phyloP scores from a whole-genome alignment of 1,140 invertebrate genomes.

The Zeugodacus cucurbitae region DNA sequence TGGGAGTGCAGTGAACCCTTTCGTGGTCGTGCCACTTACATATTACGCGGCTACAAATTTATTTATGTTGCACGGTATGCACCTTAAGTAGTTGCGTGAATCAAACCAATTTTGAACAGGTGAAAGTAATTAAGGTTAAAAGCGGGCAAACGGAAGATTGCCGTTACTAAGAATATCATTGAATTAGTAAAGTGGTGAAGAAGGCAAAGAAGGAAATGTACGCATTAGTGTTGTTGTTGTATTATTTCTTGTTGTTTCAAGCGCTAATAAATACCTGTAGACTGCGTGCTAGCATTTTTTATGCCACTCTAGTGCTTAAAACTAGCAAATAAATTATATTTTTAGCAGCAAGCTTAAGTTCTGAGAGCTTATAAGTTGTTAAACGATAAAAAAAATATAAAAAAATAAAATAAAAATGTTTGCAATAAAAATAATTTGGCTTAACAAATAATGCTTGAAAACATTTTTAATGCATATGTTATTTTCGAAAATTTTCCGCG shows the following conservation, averaged over 20 bases:
- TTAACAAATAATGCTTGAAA: too few species aligned
- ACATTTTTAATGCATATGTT: neutral
- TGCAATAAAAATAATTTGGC: too few species aligned
- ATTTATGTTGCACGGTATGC: neutral
- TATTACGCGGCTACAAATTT: neutral
- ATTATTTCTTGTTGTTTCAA: neutral
- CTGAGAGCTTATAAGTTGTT: too few species aligned
- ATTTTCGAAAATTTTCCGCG: neutral
- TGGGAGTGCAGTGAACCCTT: conserved; percentile 32
- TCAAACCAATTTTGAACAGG: conserved; percentile 34
- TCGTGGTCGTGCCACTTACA: conserved; percentile 27
- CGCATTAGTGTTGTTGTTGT: neutral
- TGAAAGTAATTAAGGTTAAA: conserved; percentile 38
- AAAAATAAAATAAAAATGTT: too few species aligned
- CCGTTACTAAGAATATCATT: neutral
- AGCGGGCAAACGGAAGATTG: conserved; percentile 3
- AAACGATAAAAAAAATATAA: too few species aligned
- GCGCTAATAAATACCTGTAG: neutral
- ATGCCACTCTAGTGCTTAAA: neutral
- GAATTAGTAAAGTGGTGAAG: neutral
- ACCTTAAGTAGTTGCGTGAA: conserved; percentile 24
- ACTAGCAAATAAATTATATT: conserved; percentile 12
- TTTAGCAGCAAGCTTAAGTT: neutral
- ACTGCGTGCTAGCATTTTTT: neutral
- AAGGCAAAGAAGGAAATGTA: neutral